Evolutionary conservation across 2,113 vertebrate genomes (phyloP), one percentile per base, ranked within the genome.

Genomic region (Chlorodrepanis virens): DNA sequence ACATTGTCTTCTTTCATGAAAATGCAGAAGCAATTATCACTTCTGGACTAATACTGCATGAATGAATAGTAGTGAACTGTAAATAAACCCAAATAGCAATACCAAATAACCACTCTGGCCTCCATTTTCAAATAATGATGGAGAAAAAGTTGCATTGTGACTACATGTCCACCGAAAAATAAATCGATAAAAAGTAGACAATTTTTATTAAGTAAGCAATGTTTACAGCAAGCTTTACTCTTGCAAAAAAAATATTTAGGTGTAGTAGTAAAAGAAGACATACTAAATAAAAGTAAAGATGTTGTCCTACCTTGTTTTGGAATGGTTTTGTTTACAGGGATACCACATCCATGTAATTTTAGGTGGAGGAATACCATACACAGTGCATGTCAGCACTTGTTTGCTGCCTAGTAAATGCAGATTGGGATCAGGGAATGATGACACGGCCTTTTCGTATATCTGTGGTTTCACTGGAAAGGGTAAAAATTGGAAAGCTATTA

Each of bases 401-500:
- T 98, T 98, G 98, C 98, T 99, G 67, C 98, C 98, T 79, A 98
- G 72, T 5, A 96, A 97, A 61, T 98, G 98, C 4, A 98, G 98
- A 68, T 96, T 98, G 0, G 98, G 98, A 84, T 99, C 98, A 57
- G 97, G 98, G 78, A 98, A 97, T 7, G 98, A 98, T 14, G 98
- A 98, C 75, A 99, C 98, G 0, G 98, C 98, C 91, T 99, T 99
- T 98, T 99, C 99, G 0, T 98, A 99, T 96, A 99, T 99, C 95
- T 99, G 98, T 10, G 99, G 99, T 97, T 98, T 99, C 97, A 99
- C 99, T 99, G 97, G 69, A 88, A 97, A 95, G n/a, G 19, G 54
- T 29, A 85, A 96, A 75, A 97, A 94, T 21, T 83, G 54, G 68
- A 86, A 57, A 83, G 45, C 64, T 27, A 80, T 97, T 75, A 95